Evolutionary conservation across 2,113 vertebrate species (phyloP).

Genomic region (Eubucco bourcierii): DNA sequence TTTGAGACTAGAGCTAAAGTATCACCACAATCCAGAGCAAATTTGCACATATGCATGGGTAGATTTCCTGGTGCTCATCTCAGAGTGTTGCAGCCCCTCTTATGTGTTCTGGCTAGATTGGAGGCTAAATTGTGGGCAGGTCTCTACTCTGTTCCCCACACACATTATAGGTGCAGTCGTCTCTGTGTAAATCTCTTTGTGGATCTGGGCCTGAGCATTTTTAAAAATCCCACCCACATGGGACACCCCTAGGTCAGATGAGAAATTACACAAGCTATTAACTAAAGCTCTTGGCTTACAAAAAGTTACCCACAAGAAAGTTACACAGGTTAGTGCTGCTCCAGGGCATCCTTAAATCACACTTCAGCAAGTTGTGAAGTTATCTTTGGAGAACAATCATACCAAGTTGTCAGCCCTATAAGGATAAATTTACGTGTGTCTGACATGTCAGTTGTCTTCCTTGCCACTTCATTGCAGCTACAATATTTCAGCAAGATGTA

Average conservation of each 20-base stretch:
- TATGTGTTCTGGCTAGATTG: neutral
- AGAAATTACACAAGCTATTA: slow-evolving; percentile 63
- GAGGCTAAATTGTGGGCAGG: neutral
- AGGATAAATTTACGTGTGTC: slow-evolving; percentile 28
- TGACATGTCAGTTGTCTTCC: slow-evolving; percentile 57
- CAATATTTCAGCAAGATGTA: slow-evolving; percentile 57
- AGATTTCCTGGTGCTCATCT: neutral
- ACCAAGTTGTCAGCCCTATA: slow-evolving; percentile 57
- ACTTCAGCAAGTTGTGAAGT: slow-evolving; percentile 72
- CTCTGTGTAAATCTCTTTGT: slow-evolving; percentile 5
- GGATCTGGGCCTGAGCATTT: neutral
- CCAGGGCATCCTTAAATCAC: slow-evolving; percentile 66
- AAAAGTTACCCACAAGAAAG: slow-evolving; percentile 67
- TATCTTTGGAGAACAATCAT: slow-evolving; percentile 74
- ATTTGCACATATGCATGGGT: neutral
- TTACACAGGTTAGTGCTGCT: slow-evolving; percentile 59
- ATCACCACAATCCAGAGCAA: neutral
- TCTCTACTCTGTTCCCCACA: neutral
- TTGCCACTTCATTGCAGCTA: slow-evolving; percentile 56
- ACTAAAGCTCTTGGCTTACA: slow-evolving; percentile 54
- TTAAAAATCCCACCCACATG: slow-evolving; percentile 65
- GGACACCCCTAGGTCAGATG: slow-evolving; percentile 64
- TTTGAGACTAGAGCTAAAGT: neutral
- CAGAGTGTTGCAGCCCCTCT: neutral
- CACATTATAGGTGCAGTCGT: neutral